Conservation (phyloP, 2,888 invertebrate genomes). For the Halictus quadricinctus region DNA sequence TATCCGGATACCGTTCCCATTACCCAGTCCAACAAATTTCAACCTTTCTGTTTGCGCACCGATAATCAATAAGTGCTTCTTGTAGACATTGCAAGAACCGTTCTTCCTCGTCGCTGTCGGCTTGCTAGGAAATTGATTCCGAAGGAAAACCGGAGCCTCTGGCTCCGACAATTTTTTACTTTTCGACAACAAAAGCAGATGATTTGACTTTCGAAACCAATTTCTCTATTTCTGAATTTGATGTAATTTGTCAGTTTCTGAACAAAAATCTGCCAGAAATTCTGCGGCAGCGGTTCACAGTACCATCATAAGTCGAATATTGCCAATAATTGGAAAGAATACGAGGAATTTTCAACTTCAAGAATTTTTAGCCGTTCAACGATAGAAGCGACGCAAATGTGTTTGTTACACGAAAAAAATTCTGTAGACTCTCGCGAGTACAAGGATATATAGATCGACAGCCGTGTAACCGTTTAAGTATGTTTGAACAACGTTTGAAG, state of each 20-base stretch:
- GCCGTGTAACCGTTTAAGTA: not conserved
- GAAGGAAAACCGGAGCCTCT: not conserved
- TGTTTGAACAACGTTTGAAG: not conserved
- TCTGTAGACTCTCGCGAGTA: not conserved
- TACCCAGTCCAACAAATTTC: slow-evolving; percentile 1
- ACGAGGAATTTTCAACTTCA: not conserved
- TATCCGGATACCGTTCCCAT: slow-evolving; percentile 11
- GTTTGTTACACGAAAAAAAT: not conserved
- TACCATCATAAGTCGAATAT: no score
- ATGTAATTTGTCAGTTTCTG: no score
- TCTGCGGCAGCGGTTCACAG: no score
- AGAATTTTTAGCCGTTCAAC: not conserved
- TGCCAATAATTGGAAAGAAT: no score
- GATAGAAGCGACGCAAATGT: not conserved
- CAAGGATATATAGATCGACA: not conserved
- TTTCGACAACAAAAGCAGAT: not conserved
- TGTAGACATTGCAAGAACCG: not conserved
- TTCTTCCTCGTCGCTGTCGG: not conserved
- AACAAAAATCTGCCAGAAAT: no score
- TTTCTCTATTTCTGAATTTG: no score
- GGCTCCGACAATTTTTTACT: not conserved
- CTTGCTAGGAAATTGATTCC: not conserved
- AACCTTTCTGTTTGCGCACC: not conserved
- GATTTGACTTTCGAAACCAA: not conserved
- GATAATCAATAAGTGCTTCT: slow-evolving; percentile 2